Evolutionary conservation across 2,113 vertebrate genomes (phyloP), one percentile per base, ranked within the genome.

Genomic region (Capreolus pygargus): DNA sequence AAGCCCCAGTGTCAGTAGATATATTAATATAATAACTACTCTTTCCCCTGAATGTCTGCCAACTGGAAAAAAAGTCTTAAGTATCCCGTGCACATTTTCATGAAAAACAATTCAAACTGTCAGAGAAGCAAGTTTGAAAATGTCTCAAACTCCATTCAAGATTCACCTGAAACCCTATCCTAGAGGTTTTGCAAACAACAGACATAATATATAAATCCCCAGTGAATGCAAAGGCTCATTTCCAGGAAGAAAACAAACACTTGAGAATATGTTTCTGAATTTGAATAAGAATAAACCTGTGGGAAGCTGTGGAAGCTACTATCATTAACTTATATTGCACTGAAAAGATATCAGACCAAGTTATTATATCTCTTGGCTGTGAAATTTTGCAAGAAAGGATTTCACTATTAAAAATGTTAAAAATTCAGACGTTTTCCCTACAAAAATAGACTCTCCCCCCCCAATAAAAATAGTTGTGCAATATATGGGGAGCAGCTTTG

Each of bases 91-190:
- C 10, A 64, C 12, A 91, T 33, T 83, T 17, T 91, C 15, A 81
- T 27, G 17, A 94, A 96, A 97, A 81, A 81, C 4, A n/a, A 97
- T 74, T 92, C 3, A 76, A 95, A 91, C 86, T 25, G 7, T 28
- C 61, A 55, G 5, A 50, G 92, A 58, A 88, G 27, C 21, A 60
- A 6, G 9, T 45, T 47, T 96, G 19, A 15, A 39, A 43, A 70
- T 55, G 28, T 84, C 57, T 45, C 57, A 39, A 45, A 39, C 96
- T 70, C 13, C 70, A 16, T 83, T 60, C 39, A 39, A 52, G 19
- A 64, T 54, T 67, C 67, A 55, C 33, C 83, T 50, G 74, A 16
- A 79, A 86, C 7, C 13, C 33, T 33, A 67, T 21, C 7, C 47
- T 15, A 43, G 19, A 57, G 52, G 23, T 10, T 82, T 78, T 57